These are phyloP conservation scores for Anthonomus grandis DNA, from an alignment of 1,140 invertebrate genomes.

Conservation along the genomic window DNA sequence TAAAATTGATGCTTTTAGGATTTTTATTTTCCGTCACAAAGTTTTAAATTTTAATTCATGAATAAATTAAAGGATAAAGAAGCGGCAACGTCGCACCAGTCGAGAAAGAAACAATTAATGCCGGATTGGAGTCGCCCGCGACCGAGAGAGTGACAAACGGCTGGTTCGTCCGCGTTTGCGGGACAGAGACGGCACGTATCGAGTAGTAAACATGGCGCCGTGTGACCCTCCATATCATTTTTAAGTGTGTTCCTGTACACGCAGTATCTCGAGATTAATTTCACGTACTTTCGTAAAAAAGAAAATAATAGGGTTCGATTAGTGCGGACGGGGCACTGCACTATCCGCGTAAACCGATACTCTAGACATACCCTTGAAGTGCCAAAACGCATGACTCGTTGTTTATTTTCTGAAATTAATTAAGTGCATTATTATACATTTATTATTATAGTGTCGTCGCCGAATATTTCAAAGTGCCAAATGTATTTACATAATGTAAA, in stretches of 20 bases:
- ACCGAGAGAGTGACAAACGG: slow-evolving; percentile 27
- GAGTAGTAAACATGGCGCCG: slow-evolving; percentile 48
- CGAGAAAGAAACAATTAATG: slow-evolving; percentile 27
- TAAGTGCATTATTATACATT: slow-evolving; percentile 2
- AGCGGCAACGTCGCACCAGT: slow-evolving; percentile 5
- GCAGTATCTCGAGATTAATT: slow-evolving; percentile 41
- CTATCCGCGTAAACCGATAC: not conserved
- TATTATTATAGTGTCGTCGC: not conserved
- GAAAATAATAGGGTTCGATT: slow-evolving; percentile 28
- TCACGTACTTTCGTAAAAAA: slow-evolving; percentile 29
- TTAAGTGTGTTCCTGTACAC: slow-evolving; percentile 42
- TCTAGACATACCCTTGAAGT: slow-evolving; percentile 3
- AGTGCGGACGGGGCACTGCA: slow-evolving; percentile 2
- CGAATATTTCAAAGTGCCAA: slow-evolving; percentile 15
- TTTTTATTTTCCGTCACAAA: too few species aligned
- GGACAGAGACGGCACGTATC: slow-evolving; percentile 36
- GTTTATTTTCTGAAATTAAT: slow-evolving; percentile 1
- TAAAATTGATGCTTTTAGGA: too few species aligned
- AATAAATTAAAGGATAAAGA: too few species aligned
- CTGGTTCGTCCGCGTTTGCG: slow-evolving; percentile 33
- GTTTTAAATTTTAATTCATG: too few species aligned
- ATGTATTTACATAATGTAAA: slow-evolving; percentile 35
- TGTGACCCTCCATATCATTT: slow-evolving; percentile 47
- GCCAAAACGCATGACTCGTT: not conserved
- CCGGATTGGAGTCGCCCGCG: slow-evolving; percentile 16